Evolutionary conservation across 2,113 vertebrate genomes (phyloP).

Genomic region (Crotalus helleri): DNA sequence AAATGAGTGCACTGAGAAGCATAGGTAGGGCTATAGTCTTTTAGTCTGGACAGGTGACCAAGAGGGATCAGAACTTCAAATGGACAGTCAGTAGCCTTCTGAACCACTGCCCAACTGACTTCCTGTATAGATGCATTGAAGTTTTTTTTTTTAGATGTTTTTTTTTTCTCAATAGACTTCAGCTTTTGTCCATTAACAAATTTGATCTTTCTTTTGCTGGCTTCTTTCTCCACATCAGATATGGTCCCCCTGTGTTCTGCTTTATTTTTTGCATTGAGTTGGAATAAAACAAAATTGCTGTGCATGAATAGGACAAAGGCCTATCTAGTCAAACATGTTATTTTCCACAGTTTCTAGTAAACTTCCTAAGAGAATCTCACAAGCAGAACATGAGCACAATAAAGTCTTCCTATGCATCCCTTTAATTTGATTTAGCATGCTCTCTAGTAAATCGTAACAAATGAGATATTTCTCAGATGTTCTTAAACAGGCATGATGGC

Average conservation of each 20-base stretch:
- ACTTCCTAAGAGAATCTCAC: not conserved
- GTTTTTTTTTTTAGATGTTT: not conserved
- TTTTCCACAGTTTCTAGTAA: not conserved
- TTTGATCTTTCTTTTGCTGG: not conserved
- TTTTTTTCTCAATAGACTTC: not conserved
- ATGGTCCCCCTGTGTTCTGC: not conserved
- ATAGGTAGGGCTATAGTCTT: not conserved
- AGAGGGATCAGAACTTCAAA: not conserved
- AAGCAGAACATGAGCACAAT: not conserved
- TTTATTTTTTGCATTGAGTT: not conserved
- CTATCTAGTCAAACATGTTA: not conserved
- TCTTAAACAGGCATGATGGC: not conserved
- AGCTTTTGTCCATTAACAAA: not conserved
- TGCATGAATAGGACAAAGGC: not conserved
- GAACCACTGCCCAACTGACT: not conserved
- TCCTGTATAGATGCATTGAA: not conserved
- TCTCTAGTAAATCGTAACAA: not conserved
- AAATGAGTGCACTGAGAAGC: not conserved
- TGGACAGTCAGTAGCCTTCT: not conserved
- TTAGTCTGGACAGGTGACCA: not conserved
- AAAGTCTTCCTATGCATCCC: not conserved
- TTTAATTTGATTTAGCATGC: not conserved
- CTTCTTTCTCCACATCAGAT: not conserved
- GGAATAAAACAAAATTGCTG: not conserved
- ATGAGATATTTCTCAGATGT: not conserved